A percentile compares a stretch with the other conserved stretches of the same genome.
Conservation (phyloP, 2,888 invertebrate genomes). For the Alentia gelatinosa region DNA sequence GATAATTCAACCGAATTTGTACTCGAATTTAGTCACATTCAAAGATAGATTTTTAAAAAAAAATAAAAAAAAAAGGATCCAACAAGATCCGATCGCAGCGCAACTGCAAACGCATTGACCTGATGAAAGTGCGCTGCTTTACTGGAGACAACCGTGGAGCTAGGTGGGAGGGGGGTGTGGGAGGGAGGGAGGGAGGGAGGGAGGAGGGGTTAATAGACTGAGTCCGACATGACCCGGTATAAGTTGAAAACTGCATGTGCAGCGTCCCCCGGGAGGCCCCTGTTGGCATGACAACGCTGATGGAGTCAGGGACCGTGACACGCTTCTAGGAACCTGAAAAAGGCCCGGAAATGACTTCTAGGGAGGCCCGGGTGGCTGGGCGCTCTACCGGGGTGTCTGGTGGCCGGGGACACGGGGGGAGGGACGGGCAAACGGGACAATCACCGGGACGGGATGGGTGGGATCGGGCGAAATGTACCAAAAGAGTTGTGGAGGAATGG, state of each 20-base stretch:
- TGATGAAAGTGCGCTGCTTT: not conserved
- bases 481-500: not conserved
- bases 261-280: not conserved
- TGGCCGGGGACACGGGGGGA: not conserved
- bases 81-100: not conserved
- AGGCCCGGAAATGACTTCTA: constrained; percentile 32
- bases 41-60: too few species aligned
- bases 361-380: not conserved
- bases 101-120: not conserved
- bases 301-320: constrained; percentile 38
- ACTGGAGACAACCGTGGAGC: not conserved
- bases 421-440: not conserved
- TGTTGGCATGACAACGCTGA: constrained; percentile 45
- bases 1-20: too few species aligned
- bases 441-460: not conserved
- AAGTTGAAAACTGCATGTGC: not conserved
- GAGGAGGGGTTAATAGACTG: not conserved
- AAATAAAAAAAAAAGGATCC: too few species aligned
- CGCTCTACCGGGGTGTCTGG: not conserved
- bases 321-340: constrained; percentile 32
- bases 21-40: too few species aligned
- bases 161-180: not conserved
- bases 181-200: not conserved
- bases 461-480: too few species aligned
- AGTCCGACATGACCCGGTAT: too few species aligned